Evolutionary conservation across 2,797 vertebrate species (phyloP).

Genomic region (Tinamus major): DNA sequence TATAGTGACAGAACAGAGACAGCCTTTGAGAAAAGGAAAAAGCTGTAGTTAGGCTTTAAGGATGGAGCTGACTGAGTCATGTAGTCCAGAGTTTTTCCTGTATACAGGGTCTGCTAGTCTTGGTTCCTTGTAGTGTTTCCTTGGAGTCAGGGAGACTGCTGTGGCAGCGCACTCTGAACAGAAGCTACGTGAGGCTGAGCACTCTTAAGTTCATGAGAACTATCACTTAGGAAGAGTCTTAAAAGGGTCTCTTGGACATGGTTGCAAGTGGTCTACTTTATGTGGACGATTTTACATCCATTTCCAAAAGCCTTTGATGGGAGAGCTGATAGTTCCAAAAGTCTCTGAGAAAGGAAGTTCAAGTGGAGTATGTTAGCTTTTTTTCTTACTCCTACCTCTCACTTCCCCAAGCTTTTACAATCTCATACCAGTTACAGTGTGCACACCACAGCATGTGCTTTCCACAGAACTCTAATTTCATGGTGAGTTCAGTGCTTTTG

Average conservation of each 20-base stretch:
- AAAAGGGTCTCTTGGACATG: fast-evolving
- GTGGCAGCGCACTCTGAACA: fast-evolving
- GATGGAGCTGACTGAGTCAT: fast-evolving
- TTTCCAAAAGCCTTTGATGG: neutral
- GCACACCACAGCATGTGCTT: fast-evolving
- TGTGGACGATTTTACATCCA: fast-evolving
- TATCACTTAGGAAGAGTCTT: neutral
- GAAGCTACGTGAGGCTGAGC: neutral
- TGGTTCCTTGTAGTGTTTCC: neutral
- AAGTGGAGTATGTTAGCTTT: too few relatives aligned
- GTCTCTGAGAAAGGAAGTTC: neutral
- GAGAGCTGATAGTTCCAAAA: neutral
- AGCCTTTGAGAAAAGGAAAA: neutral
- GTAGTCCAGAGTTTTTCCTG: neutral
- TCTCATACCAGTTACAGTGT: fast-evolving
- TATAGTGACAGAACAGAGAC: fast-evolving
- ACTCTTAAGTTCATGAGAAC: fast-evolving
- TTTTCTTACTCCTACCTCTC: neutral
- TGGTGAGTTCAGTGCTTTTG: neutral
- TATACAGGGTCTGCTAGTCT: fast-evolving
- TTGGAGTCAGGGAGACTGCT: neutral
- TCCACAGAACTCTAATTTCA: fast-evolving
- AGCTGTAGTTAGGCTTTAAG: fast-evolving
- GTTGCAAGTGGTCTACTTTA: fast-evolving
- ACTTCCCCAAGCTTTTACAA: neutral